These are phyloP conservation scores for Notospermus geniculatus DNA, from an alignment of 1,140 invertebrate species.

Conservation along the genomic window DNA sequence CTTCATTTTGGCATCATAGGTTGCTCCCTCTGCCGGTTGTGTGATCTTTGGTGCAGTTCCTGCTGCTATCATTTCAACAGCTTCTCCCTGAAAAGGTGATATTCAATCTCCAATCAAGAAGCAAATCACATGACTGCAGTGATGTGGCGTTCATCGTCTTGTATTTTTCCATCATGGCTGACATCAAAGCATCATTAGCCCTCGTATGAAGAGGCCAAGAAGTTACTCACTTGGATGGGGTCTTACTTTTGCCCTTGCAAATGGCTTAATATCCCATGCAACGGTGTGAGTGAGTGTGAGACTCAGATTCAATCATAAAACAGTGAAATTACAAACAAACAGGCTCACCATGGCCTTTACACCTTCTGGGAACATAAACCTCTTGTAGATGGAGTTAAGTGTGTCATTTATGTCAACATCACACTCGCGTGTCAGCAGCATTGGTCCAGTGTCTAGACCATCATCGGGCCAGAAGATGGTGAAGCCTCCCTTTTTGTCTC, in stretches of 20 bases:
- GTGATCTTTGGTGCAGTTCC: conserved; percentile 76
- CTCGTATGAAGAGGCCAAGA: too few relatives aligned
- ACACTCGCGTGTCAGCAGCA: conserved; percentile 80
- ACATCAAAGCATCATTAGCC: too few relatives aligned
- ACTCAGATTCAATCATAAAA: too few relatives aligned
- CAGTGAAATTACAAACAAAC: too few relatives aligned
- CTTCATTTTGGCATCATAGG: conserved; percentile 87
- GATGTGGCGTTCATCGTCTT: too few relatives aligned
- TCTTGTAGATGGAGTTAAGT: conserved; percentile 87
- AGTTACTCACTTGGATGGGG: too few relatives aligned
- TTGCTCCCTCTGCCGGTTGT: conserved; percentile 82
- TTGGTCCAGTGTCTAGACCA: conserved; percentile 91
- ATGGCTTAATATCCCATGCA: too few relatives aligned
- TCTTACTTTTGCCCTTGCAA: too few relatives aligned
- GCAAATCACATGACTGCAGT: too few relatives aligned
- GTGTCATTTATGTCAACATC: conserved; percentile 84
- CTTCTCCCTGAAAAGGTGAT: conserved; percentile 65
- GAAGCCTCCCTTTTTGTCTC: conserved; percentile 85
- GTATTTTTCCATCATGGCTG: too few relatives aligned
- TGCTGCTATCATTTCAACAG: conserved; percentile 84
- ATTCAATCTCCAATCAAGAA: too few relatives aligned
- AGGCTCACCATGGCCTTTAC: conserved; percentile 67
- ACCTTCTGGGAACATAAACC: conserved; percentile 73
- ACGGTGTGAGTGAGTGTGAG: too few relatives aligned
- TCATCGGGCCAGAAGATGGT: conserved; percentile 97